phyloP scores from a whole-genome alignment of 35 echinoderm and acorn worm genomes.

The Heliocidaris tuberculata region DNA sequence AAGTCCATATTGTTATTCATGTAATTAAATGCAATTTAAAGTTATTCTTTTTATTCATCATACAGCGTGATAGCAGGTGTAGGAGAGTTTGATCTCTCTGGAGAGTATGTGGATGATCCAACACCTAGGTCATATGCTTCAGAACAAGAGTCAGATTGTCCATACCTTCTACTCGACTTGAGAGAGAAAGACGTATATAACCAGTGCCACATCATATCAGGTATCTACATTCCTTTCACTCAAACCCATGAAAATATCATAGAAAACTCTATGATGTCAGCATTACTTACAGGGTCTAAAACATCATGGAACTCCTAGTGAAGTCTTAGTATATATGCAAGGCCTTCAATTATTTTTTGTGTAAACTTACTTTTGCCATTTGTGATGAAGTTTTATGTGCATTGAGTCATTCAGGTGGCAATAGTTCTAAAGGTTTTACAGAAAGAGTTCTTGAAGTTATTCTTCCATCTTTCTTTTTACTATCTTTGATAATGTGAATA shows the following conservation, averaged over 20 bases:
- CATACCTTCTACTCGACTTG: constrained; percentile 83
- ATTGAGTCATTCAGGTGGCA: no score
- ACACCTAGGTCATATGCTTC: constrained; percentile 59
- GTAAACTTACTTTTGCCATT: neutral
- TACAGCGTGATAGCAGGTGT: constrained; percentile 89
- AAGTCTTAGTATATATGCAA: neutral
- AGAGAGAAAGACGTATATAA: constrained; percentile 82
- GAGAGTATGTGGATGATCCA: constrained; percentile 50
- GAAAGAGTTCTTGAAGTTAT: no score
- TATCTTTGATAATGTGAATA: no score
- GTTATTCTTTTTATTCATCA: neutral
- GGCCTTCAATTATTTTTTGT: neutral
- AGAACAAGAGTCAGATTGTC: constrained; percentile 47
- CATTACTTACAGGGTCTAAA: neutral
- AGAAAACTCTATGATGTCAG: neutral
- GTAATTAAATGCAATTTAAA: no score
- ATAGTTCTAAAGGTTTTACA: no score
- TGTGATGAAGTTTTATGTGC: no score
- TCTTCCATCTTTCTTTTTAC: no score
- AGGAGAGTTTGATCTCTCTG: constrained; percentile 80
- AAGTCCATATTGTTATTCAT: no score
- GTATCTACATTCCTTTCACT: neutral
- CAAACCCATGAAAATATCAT: neutral
- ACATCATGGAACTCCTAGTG: neutral
- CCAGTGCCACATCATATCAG: constrained; percentile 95